Evolutionary conservation across 1,140 invertebrate genomes (phyloP).

Genomic region (Diorhabda carinulata): DNA sequence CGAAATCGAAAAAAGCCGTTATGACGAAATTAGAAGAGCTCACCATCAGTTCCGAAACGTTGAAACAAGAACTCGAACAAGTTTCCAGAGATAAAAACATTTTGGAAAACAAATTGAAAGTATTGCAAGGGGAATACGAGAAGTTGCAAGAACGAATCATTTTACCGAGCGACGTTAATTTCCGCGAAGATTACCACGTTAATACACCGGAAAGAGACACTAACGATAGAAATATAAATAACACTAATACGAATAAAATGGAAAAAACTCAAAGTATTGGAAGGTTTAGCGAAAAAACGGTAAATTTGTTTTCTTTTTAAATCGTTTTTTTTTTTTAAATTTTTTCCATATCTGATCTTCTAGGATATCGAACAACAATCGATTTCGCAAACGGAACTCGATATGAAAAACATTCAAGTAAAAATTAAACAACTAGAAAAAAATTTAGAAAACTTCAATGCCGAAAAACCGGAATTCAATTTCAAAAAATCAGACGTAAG

Average conservation of each 20-base stretch:
- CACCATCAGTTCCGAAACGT: conserved; percentile 24
- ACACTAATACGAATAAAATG: too few relatives aligned
- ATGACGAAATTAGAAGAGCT: conserved; percentile 36
- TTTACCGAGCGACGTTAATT: conserved; percentile 19
- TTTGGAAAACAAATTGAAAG: conserved; percentile 34
- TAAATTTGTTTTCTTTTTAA: too few relatives aligned
- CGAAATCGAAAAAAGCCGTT: conserved; percentile 34
- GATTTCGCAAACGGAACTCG: conserved; percentile 29
- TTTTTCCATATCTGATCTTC: background rate
- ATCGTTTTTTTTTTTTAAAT: too few relatives aligned
- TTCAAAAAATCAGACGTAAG: background rate
- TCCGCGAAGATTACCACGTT: conserved; percentile 11
- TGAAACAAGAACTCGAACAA: conserved; percentile 31
- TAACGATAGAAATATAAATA: conserved; percentile 1
- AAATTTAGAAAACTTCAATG: conserved; percentile 29
- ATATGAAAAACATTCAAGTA: conserved; percentile 32
- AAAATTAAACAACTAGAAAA: conserved; percentile 31
- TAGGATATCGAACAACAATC: conserved; percentile 5
- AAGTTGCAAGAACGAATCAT: conserved; percentile 33
- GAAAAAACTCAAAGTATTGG: too few relatives aligned
- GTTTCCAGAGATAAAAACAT: conserved; percentile 35
- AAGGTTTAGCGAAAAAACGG: too few relatives aligned
- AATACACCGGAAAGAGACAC: conserved; percentile 27
- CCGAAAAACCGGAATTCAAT: background rate
- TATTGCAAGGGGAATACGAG: conserved; percentile 34